Percentiles rank a stretch among this genome's conserved stretches.
Evolutionary conservation across 37 sponge, comb jelly and placozoan species (phyloP).

Genomic region (Beroe forskalii): DNA sequence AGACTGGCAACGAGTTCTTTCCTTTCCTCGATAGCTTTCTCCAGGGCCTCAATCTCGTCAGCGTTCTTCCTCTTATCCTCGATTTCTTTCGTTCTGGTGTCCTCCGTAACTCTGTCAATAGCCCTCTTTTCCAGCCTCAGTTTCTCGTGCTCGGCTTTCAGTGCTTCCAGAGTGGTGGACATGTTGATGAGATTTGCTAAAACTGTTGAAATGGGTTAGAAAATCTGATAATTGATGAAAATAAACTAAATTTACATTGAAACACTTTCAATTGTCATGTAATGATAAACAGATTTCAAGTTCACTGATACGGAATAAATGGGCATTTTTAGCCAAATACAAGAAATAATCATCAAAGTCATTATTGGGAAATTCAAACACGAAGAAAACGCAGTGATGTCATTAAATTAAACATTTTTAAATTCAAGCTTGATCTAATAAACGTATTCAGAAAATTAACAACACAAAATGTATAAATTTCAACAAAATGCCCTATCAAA

Average conservation of each 20-base stretch:
- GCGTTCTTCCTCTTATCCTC: neutral
- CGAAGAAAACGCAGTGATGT: too few relatives aligned
- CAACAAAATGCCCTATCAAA: neutral
- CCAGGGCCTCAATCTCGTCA: neutral
- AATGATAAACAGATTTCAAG: too few relatives aligned
- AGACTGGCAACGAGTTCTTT: neutral
- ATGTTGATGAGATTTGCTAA: neutral
- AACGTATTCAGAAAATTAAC: too few relatives aligned
- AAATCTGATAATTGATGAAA: neutral
- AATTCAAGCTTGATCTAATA: too few relatives aligned
- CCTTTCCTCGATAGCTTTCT: neutral
- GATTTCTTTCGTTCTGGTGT: slow-evolving; percentile 16
- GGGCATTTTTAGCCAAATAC: too few relatives aligned
- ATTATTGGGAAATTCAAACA: too few relatives aligned
- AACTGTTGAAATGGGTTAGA: neutral
- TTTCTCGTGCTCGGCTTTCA: slow-evolving; percentile 22
- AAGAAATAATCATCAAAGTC: too few relatives aligned
- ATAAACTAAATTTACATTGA: too few relatives aligned
- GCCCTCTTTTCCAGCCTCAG: slow-evolving; percentile 49
- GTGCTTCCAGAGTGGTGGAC: neutral
- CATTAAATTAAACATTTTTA: too few relatives aligned
- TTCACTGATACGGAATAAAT: too few relatives aligned
- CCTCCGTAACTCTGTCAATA: slow-evolving; percentile 7
- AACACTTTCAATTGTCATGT: too few relatives aligned
- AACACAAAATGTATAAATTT: too few relatives aligned